Evolutionary conservation across 2,888 invertebrate species (phyloP).

Genomic region (Anagyrus pseudococci): DNA sequence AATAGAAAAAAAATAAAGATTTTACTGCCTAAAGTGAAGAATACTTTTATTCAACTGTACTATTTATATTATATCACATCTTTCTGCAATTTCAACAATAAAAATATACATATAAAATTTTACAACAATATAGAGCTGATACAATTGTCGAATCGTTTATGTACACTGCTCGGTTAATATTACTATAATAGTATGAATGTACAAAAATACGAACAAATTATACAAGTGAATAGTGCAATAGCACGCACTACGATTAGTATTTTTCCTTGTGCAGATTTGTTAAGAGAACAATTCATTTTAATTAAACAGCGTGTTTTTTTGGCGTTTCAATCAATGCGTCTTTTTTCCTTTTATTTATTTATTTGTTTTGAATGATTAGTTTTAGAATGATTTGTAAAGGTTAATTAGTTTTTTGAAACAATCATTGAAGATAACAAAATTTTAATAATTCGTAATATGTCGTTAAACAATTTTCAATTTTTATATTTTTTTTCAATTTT

Average conservation of each 20-base stretch:
- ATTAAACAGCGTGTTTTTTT: conserved; percentile 6
- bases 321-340: no score
- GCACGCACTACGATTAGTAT: conserved; percentile 27
- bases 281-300: conserved; percentile 6
- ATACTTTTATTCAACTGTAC: conserved; percentile 48
- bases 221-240: conserved; percentile 39
- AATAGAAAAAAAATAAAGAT: background rate
- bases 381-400: conserved; percentile 1
- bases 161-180: conserved; percentile 46
- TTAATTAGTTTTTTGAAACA: background rate
- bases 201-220: conserved; percentile 48
- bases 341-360: no score
- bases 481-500: conserved; percentile 2
- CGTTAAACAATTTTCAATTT: background rate
- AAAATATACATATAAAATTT: conserved; percentile 46
- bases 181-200: conserved; percentile 32
- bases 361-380: no score
- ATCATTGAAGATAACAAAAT: background rate
- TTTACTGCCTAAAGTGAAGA: conserved; percentile 22
- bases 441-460: background rate
- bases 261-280: conserved; percentile 19
- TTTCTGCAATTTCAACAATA: conserved; percentile 46
- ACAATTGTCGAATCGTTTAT: conserved; percentile 41
- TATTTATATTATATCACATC: conserved; percentile 47
- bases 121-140: conserved; percentile 40